Evolutionary conservation across 2,888 invertebrate genomes (phyloP), one percentile per base, ranked within the genome.

Genomic region (Drosophila paucipuncta): DNA sequence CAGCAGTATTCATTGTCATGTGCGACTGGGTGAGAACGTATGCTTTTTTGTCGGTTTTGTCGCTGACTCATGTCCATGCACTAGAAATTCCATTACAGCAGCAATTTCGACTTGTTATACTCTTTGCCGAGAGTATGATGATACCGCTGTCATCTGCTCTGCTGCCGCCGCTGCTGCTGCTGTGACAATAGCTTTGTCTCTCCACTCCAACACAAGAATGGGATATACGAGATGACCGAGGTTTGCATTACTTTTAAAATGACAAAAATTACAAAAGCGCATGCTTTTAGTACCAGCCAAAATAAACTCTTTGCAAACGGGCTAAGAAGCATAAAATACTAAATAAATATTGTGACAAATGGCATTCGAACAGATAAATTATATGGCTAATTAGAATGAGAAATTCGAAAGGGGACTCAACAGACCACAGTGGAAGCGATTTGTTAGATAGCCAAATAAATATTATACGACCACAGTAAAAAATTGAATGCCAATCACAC

Each of bases 71-170:
- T 90, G 89, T 80, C 86, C 90, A 70, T 83, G 78, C 83, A 75
- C 78, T 90, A 76, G 78, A 85, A 83, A 88, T 90, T 85, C 84
- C 81, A 90, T 90, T 88, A 80, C 68, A 83, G 65, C 87, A 76
- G 85, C 85, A 76, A 79, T 85, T 85, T 73, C 74, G 68, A 76
- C 72, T 72, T 67, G 76, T 79, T 68, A 67, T 82, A 68, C 76
- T 67, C 82, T 74, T 41, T 60, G 82, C 69, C 54, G 57, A 37
- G 61, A 50, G 67, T 82, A 70, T 73, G 62, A 78, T 82, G 82
- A 62, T 63, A 64, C 50, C 67, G 68, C 57, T 81, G 82, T 81
- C 78, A 81, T 73, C 25, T 63, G 61, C 54, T 50, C 68, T 50
- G 37, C 39, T 76, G 62, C 76, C 65, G 67, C 43, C 64, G 28